These are phyloP conservation scores for Myiothlypis chrysogaster DNA, from an alignment of 2,797 vertebrate genomes.

Conservation along the genomic window DNA sequence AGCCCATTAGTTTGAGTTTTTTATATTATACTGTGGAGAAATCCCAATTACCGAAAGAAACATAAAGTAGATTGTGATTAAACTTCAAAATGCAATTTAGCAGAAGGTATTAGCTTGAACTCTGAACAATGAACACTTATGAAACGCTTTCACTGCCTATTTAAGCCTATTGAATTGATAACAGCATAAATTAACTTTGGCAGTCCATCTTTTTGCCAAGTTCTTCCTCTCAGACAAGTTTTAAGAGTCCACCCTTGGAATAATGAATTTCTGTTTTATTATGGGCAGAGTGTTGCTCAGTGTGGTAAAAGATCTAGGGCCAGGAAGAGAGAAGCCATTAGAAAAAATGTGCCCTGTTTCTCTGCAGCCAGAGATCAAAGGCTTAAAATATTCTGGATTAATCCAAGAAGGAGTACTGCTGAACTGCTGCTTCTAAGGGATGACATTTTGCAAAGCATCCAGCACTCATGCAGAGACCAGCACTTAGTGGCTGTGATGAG, in stretches of 20 bases:
- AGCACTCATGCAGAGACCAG: neutral
- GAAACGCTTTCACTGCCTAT: conserved; percentile 52
- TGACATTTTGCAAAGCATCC: neutral
- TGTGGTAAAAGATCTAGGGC: neutral
- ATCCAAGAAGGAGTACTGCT: neutral
- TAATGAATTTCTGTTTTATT: conserved; percentile 47
- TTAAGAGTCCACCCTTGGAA: conserved; percentile 9
- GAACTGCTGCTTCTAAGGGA: neutral
- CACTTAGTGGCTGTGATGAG: neutral
- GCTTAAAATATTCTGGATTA: neutral
- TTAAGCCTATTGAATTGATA: conserved; percentile 70
- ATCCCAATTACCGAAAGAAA: conserved; percentile 63
- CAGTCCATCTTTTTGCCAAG: conserved; percentile 53
- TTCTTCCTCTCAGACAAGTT: conserved; percentile 44
- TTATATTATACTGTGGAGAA: conserved; percentile 11
- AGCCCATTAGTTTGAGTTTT: conserved; percentile 32
- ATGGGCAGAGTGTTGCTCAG: neutral
- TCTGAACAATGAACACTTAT: conserved; percentile 64
- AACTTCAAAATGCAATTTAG: conserved; percentile 69
- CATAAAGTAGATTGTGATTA: conserved; percentile 65
- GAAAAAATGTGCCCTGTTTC: neutral
- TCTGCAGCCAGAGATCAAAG: neutral
- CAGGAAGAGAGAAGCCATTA: neutral
- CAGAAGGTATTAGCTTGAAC: conserved; percentile 63
- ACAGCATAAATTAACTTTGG: conserved; percentile 64